Conservation (phyloP, 2,113 vertebrate species). For the Melanerpes aurifrons region DNA sequence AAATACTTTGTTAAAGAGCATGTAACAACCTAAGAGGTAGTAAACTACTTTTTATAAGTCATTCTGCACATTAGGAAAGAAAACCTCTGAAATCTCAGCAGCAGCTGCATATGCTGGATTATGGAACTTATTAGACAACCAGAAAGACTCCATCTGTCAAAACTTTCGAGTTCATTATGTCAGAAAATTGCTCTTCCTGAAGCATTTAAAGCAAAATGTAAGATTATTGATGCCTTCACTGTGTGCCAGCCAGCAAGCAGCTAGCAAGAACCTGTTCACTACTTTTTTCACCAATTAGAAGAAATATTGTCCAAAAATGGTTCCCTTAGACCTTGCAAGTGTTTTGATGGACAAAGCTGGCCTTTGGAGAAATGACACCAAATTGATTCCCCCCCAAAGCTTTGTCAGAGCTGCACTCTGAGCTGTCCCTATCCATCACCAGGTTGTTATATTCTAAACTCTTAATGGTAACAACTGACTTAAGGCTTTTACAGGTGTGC, state of each 20-base stretch:
- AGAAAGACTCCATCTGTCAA: background rate
- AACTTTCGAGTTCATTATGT: background rate
- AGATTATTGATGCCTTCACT: background rate
- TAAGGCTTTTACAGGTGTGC: background rate
- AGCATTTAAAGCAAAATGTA: background rate
- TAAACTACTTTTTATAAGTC: background rate
- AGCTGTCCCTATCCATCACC: background rate
- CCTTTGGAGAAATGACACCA: background rate
- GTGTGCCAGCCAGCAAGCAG: too few species aligned
- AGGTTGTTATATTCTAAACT: background rate
- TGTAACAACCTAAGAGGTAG: background rate
- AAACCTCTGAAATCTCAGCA: background rate
- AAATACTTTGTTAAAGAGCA: background rate
- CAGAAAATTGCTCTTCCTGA: slow-evolving; percentile 12
- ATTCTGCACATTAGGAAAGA: background rate
- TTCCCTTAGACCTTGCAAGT: background rate
- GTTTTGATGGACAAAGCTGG: background rate
- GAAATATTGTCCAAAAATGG: background rate
- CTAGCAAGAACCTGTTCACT: background rate
- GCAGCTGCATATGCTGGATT: background rate
- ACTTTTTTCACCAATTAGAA: background rate
- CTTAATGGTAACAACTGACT: background rate
- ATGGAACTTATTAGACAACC: background rate
- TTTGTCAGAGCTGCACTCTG: background rate
- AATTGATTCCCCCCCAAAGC: background rate